Conservation (phyloP, 2,113 vertebrate species). For the Cettia cetti region DNA sequence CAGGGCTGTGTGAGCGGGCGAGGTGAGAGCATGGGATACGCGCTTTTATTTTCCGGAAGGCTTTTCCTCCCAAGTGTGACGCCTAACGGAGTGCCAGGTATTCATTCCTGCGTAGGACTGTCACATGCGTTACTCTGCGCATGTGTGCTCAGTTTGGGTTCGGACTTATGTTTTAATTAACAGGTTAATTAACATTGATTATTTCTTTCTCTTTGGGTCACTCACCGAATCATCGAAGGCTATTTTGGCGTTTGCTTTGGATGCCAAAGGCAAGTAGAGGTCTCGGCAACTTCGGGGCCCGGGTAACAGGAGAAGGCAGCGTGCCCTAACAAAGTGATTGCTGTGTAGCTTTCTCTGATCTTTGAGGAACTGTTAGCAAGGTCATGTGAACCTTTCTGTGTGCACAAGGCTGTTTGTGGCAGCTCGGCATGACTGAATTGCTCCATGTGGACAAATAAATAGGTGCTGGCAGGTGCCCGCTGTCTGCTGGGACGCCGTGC, state of each 20-base stretch:
- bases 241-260: background rate
- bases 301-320: background rate
- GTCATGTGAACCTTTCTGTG: background rate
- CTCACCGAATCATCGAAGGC: background rate
- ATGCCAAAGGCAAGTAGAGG: background rate
- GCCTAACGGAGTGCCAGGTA: background rate
- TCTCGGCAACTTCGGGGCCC: background rate
- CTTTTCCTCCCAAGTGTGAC: background rate
- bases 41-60: background rate
- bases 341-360: background rate
- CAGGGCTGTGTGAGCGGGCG: background rate
- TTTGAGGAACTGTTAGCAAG: background rate
- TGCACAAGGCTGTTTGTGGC: background rate
- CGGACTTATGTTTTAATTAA: background rate
- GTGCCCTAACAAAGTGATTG: background rate
- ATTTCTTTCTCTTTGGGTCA: background rate
- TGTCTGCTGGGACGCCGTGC: fast-evolving
- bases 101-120: background rate
- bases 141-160: background rate
- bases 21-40: background rate
- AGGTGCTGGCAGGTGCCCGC: background rate
- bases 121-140: background rate
- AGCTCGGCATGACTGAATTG: background rate
- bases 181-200: background rate
- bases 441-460: background rate